Conservation (phyloP, 2,888 invertebrate genomes). For the Luperina testacea region DNA sequence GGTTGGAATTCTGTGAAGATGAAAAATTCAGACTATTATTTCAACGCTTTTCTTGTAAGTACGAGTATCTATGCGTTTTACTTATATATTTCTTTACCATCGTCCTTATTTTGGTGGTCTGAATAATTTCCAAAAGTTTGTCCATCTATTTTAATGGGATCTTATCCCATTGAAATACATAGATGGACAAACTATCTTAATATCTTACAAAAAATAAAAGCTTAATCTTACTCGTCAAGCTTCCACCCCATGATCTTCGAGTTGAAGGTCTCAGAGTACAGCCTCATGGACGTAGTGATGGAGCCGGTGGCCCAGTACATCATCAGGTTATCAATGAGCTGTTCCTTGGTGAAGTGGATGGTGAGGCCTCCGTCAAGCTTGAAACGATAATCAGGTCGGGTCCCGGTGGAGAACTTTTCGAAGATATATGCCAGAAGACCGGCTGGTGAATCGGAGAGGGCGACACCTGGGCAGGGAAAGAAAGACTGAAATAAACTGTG, state of each 20-base stretch:
- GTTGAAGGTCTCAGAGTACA: conserved; percentile 92
- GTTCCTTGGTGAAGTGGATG: conserved; percentile 91
- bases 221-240: conserved; percentile 83
- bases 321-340: conserved; percentile 95
- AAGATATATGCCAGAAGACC: conserved; percentile 95
- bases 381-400: conserved; percentile 81
- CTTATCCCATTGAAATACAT: too few relatives aligned
- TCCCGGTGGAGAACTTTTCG: conserved; percentile 95
- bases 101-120: too few relatives aligned
- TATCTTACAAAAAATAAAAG: not conserved
- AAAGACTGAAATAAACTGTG: not conserved
- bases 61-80: too few relatives aligned
- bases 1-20: conserved; percentile 89
- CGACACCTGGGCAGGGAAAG: conserved; percentile 88
- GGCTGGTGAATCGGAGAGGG: conserved; percentile 93
- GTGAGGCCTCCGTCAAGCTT: conserved; percentile 92
- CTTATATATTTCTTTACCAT: too few relatives aligned
- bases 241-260: conserved; percentile 69
- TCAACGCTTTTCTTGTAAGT: not conserved
- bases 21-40: not conserved
- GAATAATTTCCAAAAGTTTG: too few relatives aligned
- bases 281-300: conserved; percentile 93
- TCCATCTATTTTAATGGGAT: too few relatives aligned
- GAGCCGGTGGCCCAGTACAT: conserved; percentile 94
- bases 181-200: too few relatives aligned